Percentiles rank a stretch among this genome's conserved stretches.
These are phyloP conservation scores for Vultur gryphus DNA, from an alignment of 2,797 vertebrate genomes.

Conservation along the genomic window DNA sequence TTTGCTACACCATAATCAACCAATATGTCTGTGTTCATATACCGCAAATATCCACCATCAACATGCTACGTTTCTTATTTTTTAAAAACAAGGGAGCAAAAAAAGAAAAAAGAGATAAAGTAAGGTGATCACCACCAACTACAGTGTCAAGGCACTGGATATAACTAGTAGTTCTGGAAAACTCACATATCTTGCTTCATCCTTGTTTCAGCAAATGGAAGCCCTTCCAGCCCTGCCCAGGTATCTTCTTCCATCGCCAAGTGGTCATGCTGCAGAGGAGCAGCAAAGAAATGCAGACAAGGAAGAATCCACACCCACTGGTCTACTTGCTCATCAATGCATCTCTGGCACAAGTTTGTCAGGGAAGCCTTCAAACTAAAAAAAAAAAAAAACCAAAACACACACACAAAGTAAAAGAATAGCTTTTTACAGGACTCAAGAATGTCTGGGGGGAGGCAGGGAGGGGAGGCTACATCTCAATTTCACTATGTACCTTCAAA, in stretches of 20 bases:
- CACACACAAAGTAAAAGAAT: not conserved
- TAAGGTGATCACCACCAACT: not conserved
- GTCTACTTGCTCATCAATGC: not conserved
- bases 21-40: accelerated
- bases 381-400: not conserved
- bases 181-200: not conserved
- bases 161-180: not conserved
- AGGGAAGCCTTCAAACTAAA: not conserved
- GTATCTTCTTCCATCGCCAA: not conserved
- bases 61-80: accelerated
- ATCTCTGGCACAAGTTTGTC: not conserved
- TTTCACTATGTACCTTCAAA: not conserved
- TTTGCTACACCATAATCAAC: not conserved
- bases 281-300: conserved; percentile 77
- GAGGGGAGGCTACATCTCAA: not conserved
- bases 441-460: accelerated
- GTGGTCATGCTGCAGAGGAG: not conserved
- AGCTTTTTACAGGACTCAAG: not conserved
- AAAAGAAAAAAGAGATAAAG: not conserved
- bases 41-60: not conserved
- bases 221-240: conserved; percentile 72
- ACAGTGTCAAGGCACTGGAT: not conserved
- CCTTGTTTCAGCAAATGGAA: not conserved
- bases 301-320: conserved; percentile 85
- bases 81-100: not conserved